Conservation (phyloP, 2,797 vertebrate species). For the Lutjanus argentimaculatus region DNA sequence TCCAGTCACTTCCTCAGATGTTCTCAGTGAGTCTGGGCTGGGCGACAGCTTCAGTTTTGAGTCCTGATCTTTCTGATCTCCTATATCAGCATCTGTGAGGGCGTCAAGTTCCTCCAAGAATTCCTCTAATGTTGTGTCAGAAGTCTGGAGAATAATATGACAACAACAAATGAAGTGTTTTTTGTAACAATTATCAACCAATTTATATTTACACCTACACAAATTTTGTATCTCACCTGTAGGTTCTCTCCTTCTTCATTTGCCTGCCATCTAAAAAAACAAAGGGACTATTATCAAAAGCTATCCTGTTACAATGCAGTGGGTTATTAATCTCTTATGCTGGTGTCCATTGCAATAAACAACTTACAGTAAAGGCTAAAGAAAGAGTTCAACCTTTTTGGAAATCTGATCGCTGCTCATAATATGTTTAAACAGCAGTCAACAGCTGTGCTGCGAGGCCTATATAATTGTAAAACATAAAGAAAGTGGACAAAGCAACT, state of each 20-base stretch:
- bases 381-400: background rate
- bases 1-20: constrained; percentile 39
- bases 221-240: constrained; percentile 75
- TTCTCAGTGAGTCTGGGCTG: constrained; percentile 35
- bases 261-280: constrained; percentile 89
- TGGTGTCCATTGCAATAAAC: background rate
- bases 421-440: too few species aligned
- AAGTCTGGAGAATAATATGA: constrained; percentile 51
- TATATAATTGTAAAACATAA: too few species aligned
- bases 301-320: background rate
- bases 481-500: too few species aligned
- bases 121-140: constrained; percentile 82
- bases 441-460: too few species aligned
- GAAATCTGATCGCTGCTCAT: too few species aligned
- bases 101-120: constrained; percentile 86
- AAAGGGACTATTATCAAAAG: constrained; percentile 10
- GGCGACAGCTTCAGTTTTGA: constrained; percentile 52
- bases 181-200: background rate
- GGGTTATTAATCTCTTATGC: background rate
- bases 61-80: constrained; percentile 66
- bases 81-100: constrained; percentile 73
- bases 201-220: background rate
- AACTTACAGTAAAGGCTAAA: background rate
- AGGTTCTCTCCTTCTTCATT: constrained; percentile 86
- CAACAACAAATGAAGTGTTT: constrained; percentile 14